Base-by-base conservation (phyloP, 2,113 vertebrate genomes). In the Pteruthius melanotis region DNA sequence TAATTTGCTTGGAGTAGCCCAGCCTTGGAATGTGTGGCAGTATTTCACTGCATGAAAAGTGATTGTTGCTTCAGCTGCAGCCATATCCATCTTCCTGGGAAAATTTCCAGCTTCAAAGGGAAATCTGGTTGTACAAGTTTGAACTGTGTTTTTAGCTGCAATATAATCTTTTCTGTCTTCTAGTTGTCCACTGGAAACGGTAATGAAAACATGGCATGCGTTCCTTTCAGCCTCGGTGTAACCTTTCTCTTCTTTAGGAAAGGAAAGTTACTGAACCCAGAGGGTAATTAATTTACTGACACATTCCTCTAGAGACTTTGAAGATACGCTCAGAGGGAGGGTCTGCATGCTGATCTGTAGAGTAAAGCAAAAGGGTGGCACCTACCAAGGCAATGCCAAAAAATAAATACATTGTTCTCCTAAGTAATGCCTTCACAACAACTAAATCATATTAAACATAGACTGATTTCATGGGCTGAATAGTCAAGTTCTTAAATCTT, bases 31-130 rank as follows among this genome's bases (percentile, higher is more conserved):
- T 61, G 83, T 77, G 40, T 44, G 83, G 84, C 82, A 82, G 78
- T 83, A 93, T 93, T 96, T 94, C 72, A 87, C 60, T 83, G 69
- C 7, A 2, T 88, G 71, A 91, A 92, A 91, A 89, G 72, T 63
- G 70, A 74, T 33, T 97, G 96, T 97, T 97, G 88, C 93, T 96
- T 94, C 96, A 97, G 97, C 94, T 97, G 96, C 86, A 93, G 79
- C 66, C 68, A 68, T 91, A 93, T 87, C 92, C 83, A 94, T 89
- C 85, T 93, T 71, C 27, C 90, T 5, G 78, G 94, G 93, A 97
- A 94, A 49, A 78, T 70, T 96, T 94, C 93, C 92, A 96, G 91
- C 91, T 97, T 97, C 91, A 93, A 97, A 95, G 88, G 59, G 78
- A 91, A 96, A 94, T 86, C 53, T 95, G 71, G 61, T 94, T 93